phyloP scores from a whole-genome alignment of 1,140 invertebrate genomes.

The Drosophila triauraria region DNA sequence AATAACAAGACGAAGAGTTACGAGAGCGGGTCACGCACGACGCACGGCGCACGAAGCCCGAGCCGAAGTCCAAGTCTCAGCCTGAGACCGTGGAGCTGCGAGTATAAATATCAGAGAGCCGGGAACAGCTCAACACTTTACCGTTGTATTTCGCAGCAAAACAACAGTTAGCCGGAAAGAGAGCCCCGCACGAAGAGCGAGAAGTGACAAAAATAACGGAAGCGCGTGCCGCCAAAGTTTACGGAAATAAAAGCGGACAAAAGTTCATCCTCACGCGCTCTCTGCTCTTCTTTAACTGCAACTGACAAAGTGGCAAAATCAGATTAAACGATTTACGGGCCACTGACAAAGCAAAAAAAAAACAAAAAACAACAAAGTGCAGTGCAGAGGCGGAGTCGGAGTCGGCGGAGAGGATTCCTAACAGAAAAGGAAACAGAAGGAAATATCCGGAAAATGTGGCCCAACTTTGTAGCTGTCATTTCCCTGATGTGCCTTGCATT shows the following conservation, averaged over 20 bases:
- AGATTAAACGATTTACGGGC: slow-evolving; percentile 48
- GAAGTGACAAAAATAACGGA: slow-evolving; percentile 43
- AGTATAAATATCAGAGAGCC: slow-evolving; percentile 70
- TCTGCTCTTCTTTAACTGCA: slow-evolving; percentile 28
- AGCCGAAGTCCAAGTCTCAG: slow-evolving; percentile 19
- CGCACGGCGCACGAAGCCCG: slow-evolving; percentile 35
- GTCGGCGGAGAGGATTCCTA: neutral
- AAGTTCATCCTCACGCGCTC: slow-evolving; percentile 44
- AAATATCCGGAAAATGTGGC: slow-evolving; percentile 63
- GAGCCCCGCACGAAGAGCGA: slow-evolving; percentile 32
- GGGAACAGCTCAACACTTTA: slow-evolving; percentile 56
- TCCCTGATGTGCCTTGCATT: slow-evolving; percentile 66
- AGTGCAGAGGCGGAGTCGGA: slow-evolving; percentile 1
- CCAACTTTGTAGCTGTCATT: slow-evolving; percentile 73
- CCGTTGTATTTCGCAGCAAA: slow-evolving; percentile 58
- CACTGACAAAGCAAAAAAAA: slow-evolving; percentile 12
- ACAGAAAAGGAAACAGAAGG: slow-evolving; percentile 3
- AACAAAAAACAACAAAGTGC: slow-evolving; percentile 12
- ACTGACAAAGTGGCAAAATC: slow-evolving; percentile 37
- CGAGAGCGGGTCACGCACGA: slow-evolving; percentile 60
- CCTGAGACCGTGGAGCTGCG: slow-evolving; percentile 24
- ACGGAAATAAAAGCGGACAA: slow-evolving; percentile 73
- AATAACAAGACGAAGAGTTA: slow-evolving; percentile 77
- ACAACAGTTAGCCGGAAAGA: slow-evolving; percentile 52
- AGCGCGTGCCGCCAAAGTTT: slow-evolving; percentile 81